A percentile compares a stretch with the other conserved stretches of the same genome.
Conservation (phyloP, 2,113 vertebrate species). For the Chloropsis hardwickii region DNA sequence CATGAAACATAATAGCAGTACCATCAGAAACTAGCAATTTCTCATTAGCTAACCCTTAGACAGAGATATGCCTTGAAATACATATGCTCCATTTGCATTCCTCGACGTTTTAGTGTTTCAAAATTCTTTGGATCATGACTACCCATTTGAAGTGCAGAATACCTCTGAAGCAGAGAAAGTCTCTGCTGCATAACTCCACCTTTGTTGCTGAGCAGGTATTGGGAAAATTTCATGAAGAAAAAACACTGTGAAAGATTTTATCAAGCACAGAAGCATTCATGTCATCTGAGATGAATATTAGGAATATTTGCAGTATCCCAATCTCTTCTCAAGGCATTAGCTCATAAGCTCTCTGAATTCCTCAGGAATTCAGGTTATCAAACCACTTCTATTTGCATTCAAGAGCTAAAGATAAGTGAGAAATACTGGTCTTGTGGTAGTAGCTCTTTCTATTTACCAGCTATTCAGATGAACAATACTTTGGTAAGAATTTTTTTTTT, state of each 20-base stretch:
- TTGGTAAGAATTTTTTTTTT: background rate
- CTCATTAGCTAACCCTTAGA: background rate
- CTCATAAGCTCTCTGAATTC: background rate
- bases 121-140: background rate
- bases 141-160: background rate
- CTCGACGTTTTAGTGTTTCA: background rate
- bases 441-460: background rate
- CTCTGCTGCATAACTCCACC: background rate
- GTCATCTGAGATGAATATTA: background rate
- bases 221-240: background rate
- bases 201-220: background rate
- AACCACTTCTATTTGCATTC: background rate
- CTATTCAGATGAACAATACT: background rate
- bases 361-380: background rate
- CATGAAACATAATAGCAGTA: background rate
- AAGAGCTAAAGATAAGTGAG: background rate
- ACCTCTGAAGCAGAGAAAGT: background rate
- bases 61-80: background rate
- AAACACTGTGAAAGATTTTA: background rate
- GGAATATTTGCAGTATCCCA: background rate
- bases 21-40: background rate
- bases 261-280: background rate
- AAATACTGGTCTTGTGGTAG: background rate
- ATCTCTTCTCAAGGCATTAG: background rate
- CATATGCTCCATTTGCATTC: background rate